Evolutionary conservation across 1,140 invertebrate genomes (phyloP).

Genomic region (Hestina assimilis): DNA sequence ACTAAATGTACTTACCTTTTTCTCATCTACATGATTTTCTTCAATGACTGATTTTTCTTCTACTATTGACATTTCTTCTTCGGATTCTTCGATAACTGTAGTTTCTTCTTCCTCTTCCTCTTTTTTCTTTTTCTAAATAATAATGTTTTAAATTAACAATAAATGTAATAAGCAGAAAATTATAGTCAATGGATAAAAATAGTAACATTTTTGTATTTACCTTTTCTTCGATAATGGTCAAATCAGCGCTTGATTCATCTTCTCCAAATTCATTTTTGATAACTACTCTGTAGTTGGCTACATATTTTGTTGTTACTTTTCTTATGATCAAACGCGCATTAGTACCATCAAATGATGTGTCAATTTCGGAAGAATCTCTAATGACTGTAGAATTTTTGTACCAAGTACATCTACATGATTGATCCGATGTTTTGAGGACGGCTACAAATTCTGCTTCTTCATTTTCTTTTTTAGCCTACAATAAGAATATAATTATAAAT

Average conservation of each 20-base stretch:
- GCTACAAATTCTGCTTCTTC: constrained; percentile 88
- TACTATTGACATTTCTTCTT: constrained; percentile 66
- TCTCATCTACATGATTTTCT: constrained; percentile 73
- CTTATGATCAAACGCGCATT: constrained; percentile 87
- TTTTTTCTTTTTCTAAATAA: constrained; percentile 75
- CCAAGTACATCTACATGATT: constrained; percentile 91
- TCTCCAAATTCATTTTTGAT: constrained; percentile 91
- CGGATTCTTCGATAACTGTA: constrained; percentile 69
- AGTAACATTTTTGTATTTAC: too few relatives aligned
- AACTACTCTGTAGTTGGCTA: constrained; percentile 88
- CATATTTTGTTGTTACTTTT: constrained; percentile 83
- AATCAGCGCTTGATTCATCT: constrained; percentile 87
- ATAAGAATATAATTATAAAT: constrained; percentile 14
- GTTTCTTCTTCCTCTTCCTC: constrained; percentile 76
- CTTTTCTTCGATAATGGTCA: constrained; percentile 83
- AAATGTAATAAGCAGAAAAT: constrained; percentile 29
- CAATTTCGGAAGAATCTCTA: constrained; percentile 84
- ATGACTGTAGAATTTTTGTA: constrained; percentile 88
- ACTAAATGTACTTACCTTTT: constrained; percentile 38
- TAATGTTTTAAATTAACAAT: constrained; percentile 27
- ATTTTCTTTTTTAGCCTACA: constrained; percentile 81
- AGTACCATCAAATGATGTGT: constrained; percentile 88
- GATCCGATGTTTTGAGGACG: constrained; percentile 85
- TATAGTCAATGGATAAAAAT: too few relatives aligned
- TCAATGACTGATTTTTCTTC: constrained; percentile 73